Base-by-base conservation (phyloP, 2,888 invertebrate genomes). In the Microctonus aethiopoides region DNA sequence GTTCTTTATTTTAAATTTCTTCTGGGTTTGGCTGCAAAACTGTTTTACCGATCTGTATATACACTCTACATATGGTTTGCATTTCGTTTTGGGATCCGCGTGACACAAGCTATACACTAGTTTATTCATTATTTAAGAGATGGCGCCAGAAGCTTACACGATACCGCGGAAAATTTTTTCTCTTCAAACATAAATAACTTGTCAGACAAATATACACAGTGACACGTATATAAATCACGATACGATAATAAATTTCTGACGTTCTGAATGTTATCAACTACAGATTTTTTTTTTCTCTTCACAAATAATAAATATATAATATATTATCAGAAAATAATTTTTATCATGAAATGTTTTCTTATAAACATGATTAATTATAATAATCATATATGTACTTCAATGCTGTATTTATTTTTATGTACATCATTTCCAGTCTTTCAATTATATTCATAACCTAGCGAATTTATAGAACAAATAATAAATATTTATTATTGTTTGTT, bases 71-170 rank as follows among this genome's bases (percentile, higher is more conserved):
- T 26, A 16, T 5, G 26, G n/a, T n/a, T 22, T 34, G 32, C 20
- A 16, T 9, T 54, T 29, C 32, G 59, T 51, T 65, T 36, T 56
- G 39, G 13, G 26, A 20, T 20, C 56, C 24, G 68, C 72, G 66
- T 75, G 72, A 74, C 77, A 74, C 72, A 70, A 26, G 22, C 51
- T 46, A 16, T 26, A 59, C 62, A 34, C 64, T 68, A 71, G 78
- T 82, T 78, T 72, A 66, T 36, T 29, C 65, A 24, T 22, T n/a
- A 29, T 26, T 68, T 71, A 70, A 74, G 56, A 81, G 82, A 75
- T 82, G 82, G 80, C 82, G 77, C 81, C 78, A 82, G 73, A 72
- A 63, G 75, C 74, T 78, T 78, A 77, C 78, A 77, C 78, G 80
- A 80, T 76, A 71, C 67, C n/a, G 70, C 74, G 66, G 83, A 68